phyloP scores from a whole-genome alignment of 2,888 invertebrate genomes.

The Callimorpha dominula region DNA sequence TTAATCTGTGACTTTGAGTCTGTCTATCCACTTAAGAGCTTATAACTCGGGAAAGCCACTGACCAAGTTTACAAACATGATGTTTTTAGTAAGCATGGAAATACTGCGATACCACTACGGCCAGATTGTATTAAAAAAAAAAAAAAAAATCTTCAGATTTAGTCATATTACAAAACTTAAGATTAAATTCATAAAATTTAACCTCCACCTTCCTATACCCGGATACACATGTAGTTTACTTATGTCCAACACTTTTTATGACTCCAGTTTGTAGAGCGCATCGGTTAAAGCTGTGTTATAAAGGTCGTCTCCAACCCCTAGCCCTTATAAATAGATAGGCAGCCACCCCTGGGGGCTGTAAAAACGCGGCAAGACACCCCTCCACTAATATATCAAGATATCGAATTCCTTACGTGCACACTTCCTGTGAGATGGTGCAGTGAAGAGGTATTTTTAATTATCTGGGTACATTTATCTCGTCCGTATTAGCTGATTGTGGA shows the following conservation, averaged over 20 bases:
- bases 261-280: slow-evolving; percentile 75
- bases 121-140: too few relatives aligned
- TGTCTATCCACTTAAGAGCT: too few relatives aligned
- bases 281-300: slow-evolving; percentile 73
- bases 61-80: too few relatives aligned
- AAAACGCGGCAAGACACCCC: slow-evolving; percentile 70
- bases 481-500: slow-evolving; percentile 22
- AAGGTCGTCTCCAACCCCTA: slow-evolving; percentile 72
- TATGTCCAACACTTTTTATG: slow-evolving; percentile 65
- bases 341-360: slow-evolving; percentile 69
- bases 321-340: slow-evolving; percentile 59
- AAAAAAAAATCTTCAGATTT: too few relatives aligned
- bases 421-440: slow-evolving; percentile 57
- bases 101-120: too few relatives aligned
- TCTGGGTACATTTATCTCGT: slow-evolving; percentile 51
- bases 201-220: background rate
- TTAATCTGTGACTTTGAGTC: too few relatives aligned
- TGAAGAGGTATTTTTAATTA: slow-evolving; percentile 67
- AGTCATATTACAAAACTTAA: background rate
- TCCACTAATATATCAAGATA: slow-evolving; percentile 78
- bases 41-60: too few relatives aligned
- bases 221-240: slow-evolving; percentile 55
- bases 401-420: slow-evolving; percentile 68
- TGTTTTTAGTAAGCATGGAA: too few relatives aligned
- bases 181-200: background rate